Evolutionary conservation across 2,113 vertebrate species (phyloP), one percentile per base, ranked within the genome.

Genomic region (Cyprinodon variegatus): DNA sequence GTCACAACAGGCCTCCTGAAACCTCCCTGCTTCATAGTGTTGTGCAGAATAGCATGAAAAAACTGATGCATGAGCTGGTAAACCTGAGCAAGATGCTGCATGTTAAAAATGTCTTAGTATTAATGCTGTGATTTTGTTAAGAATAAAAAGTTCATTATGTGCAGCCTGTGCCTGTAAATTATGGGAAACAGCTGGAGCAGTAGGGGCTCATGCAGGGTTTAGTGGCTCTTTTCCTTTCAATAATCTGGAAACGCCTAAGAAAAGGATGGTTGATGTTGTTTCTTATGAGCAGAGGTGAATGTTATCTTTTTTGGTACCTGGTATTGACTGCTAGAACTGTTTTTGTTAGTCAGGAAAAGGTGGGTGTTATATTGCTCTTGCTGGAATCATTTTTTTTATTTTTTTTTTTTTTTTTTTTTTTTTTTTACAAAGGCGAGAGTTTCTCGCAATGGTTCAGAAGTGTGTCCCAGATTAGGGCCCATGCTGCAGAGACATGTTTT

Each of bases 1-100:
- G 82, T 84, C 85, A 86, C 74, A 85, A 86, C 77, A 85, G 77
- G 81, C 70, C 70, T 84, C 65, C 45, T n/a, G 7, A 61, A 22
- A 66, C 38, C 43, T 53, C 48, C 70, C 62, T 53, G 48, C 70
- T 45, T 68, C 76, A 57, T 74, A 72, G 57, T 64, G 65, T 92
- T 85, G 78, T 50, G 83, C 70, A 88, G 88, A 40, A 57, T 14
- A 1, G 36, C 50, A 50, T 29, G 60, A 79, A 2, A 64, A 64
- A 74, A 20, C 38, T 48, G 79, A 86, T 68, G 37, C 53, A 22
- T 14, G 22, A 20, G 60, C 75, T 69, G 74, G 88, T 84, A 79
- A 86, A 65, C 72, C 61, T 0, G 22, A 80, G 46, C 76, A 71
- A 60, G 85, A 77, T 72, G 15, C 80, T 43, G 77, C 85, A 83